phyloP scores from a whole-genome alignment of 1,140 invertebrate genomes.

The Tetranychus cinnabarinus region DNA sequence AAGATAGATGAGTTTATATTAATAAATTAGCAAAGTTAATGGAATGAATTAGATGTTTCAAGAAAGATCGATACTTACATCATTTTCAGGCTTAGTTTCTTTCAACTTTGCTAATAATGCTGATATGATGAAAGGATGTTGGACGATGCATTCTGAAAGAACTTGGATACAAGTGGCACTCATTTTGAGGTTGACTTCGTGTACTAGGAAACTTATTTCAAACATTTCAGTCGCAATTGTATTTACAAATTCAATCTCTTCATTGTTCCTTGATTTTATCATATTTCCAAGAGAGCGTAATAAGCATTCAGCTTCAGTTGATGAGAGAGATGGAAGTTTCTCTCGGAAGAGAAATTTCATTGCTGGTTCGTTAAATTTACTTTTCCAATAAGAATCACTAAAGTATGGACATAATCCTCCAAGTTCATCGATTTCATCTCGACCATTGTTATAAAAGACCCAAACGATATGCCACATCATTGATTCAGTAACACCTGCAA shows the following conservation, averaged over 20 bases:
- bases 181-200: neutral
- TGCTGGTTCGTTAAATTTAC: slow-evolving; percentile 6
- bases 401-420: slow-evolving; percentile 7
- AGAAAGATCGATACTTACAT: neutral
- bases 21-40: neutral
- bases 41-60: neutral
- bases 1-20: neutral
- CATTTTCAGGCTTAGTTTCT: neutral
- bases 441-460: slow-evolving; percentile 10
- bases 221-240: slow-evolving; percentile 3
- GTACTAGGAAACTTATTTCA: slow-evolving; percentile 2
- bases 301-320: slow-evolving; percentile 1
- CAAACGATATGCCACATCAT: slow-evolving; percentile 13
- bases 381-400: slow-evolving; percentile 8
- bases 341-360: slow-evolving; percentile 8
- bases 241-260: slow-evolving; percentile 4
- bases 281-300: slow-evolving; percentile 10
- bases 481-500: slow-evolving; percentile 8
- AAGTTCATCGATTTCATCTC: slow-evolving; percentile 4
- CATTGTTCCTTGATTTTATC: slow-evolving; percentile 4
- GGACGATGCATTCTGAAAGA: neutral
- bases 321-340: slow-evolving; percentile 4
- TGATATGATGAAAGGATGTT: slow-evolving; percentile 1
- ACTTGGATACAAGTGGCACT: neutral
- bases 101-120: neutral